Percentiles rank a stretch among this genome's conserved stretches.
phyloP scores from a whole-genome alignment of 2,113 vertebrate species.

The Oreochromis tanganicae region DNA sequence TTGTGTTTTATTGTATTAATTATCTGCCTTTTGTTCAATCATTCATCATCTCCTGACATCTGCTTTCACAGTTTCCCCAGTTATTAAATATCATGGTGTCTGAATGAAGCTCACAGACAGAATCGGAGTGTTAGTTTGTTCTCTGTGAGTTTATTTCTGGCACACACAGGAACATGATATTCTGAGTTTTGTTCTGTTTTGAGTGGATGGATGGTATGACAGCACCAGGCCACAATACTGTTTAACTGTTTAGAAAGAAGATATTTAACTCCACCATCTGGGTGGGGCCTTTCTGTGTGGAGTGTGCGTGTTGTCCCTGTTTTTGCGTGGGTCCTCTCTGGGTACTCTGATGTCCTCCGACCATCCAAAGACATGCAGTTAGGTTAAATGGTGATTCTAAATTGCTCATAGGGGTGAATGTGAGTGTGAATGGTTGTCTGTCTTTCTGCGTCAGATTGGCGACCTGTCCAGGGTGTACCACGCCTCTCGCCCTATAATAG shows the following conservation, averaged over 20 bases:
- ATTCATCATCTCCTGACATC: not conserved
- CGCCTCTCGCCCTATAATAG: not conserved
- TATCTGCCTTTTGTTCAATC: not conserved
- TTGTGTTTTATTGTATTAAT: not conserved
- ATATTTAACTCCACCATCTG: not conserved
- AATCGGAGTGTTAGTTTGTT: not conserved
- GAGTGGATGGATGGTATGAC: not conserved
- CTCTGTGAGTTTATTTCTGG: not conserved
- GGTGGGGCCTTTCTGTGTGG: not conserved
- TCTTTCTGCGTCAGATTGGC: not conserved
- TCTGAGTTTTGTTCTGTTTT: not conserved
- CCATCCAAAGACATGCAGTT: accelerated
- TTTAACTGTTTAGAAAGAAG: not conserved
- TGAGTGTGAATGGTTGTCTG: not conserved
- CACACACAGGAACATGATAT: not conserved
- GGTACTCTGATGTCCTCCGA: not conserved
- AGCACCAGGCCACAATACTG: not conserved
- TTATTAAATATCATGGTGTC: not conserved
- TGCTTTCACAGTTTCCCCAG: not conserved
- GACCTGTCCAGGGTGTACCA: too few relatives aligned
- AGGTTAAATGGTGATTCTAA: not conserved
- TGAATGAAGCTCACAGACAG: not conserved
- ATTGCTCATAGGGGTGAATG: not conserved
- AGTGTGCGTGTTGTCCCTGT: accelerated
- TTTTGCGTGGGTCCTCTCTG: not conserved